Evolutionary conservation across 2,113 vertebrate species (phyloP).

Genomic region (Bubalus kerabau): DNA sequence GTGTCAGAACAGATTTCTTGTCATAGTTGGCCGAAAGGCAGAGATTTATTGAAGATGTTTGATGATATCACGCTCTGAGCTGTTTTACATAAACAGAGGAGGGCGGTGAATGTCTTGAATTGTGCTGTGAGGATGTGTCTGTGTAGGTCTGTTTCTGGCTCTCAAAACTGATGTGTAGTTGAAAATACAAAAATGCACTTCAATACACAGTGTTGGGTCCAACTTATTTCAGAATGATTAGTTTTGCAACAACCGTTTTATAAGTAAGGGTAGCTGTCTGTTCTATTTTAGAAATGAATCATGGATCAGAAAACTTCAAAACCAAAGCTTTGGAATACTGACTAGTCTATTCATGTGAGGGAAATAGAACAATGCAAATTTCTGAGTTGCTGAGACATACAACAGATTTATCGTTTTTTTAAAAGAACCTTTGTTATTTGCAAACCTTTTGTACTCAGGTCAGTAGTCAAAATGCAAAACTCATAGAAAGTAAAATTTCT

Average conservation of each 20-base stretch:
- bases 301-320: background rate
- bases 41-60: slow-evolving; percentile 60
- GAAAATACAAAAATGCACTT: background rate
- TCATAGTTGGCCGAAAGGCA: slow-evolving; percentile 37
- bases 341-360: background rate
- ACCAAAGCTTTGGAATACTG: background rate
- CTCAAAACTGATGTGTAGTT: background rate
- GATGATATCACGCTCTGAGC: background rate
- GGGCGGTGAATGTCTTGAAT: background rate
- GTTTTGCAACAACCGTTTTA: background rate
- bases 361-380: background rate
- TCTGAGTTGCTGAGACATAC: background rate
- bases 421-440: background rate
- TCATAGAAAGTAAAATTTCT: background rate
- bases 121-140: background rate
- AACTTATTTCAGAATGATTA: background rate
- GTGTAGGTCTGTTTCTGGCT: background rate
- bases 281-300: slow-evolving; percentile 3
- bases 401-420: background rate
- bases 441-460: background rate
- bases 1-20: slow-evolving; percentile 65
- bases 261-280: background rate
- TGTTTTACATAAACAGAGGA: slow-evolving; percentile 26
- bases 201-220: background rate
- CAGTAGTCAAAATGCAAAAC: background rate